These are phyloP conservation scores for Phragmatobia fuliginosa DNA, from an alignment of 2,888 invertebrate genomes.

Conservation along the genomic window DNA sequence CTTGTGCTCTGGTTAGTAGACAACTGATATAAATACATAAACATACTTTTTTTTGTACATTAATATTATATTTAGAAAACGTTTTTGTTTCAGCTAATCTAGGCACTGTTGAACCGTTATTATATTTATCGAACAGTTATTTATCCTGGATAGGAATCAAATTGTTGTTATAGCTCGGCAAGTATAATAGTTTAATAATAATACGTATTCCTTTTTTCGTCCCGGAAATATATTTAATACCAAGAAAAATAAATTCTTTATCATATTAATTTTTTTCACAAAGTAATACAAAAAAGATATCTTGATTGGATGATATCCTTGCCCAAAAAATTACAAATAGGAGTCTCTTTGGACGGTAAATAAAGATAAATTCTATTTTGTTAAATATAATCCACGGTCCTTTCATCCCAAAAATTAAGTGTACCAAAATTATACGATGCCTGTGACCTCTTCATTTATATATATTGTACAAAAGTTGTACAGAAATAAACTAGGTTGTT, in stretches of 20 bases:
- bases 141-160: too few relatives aligned
- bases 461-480: not conserved
- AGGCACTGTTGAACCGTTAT: too few relatives aligned
- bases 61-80: too few relatives aligned
- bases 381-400: not conserved
- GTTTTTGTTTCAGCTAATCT: too few relatives aligned
- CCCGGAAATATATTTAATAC: not conserved
- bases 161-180: not conserved
- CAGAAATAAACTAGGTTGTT: constrained; percentile 6
- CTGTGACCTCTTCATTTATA: not conserved
- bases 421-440: not conserved
- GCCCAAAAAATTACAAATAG: not conserved
- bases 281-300: not conserved
- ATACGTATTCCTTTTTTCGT: not conserved
- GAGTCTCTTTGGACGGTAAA: not conserved
- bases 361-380: not conserved
- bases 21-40: too few relatives aligned
- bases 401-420: not conserved
- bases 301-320: not conserved
- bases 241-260: not conserved
- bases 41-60: too few relatives aligned
- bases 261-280: not conserved
- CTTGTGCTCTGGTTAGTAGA: too few relatives aligned
- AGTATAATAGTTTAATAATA: not conserved
- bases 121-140: too few relatives aligned